Percentiles rank a stretch among this genome's conserved stretches.
Evolutionary conservation across 2,113 vertebrate species (phyloP).

Genomic region (Pyrgilauda ruficollis): DNA sequence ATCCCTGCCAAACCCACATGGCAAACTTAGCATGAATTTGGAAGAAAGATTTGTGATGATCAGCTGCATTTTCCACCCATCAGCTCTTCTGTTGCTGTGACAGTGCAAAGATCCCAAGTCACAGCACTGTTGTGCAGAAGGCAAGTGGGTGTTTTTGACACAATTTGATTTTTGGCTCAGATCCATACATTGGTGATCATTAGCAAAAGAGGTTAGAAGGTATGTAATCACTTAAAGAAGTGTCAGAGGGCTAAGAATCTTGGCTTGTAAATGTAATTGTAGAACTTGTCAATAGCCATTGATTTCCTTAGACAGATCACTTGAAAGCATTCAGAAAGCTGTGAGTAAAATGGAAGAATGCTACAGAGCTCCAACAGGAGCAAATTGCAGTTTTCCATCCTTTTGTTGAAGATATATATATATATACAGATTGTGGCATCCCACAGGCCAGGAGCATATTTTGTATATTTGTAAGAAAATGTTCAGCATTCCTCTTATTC

Average conservation of each 20-base stretch:
- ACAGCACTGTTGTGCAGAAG: background rate
- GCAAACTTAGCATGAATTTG: background rate
- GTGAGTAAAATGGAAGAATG: background rate
- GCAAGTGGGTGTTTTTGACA: background rate
- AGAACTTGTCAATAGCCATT: slow-evolving; percentile 67
- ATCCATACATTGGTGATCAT: slow-evolving; percentile 9
- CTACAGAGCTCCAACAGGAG: background rate
- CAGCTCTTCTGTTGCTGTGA: background rate
- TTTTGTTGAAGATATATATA: background rate
- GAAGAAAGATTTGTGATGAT: background rate
- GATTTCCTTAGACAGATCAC: slow-evolving; percentile 50
- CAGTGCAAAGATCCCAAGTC: background rate
- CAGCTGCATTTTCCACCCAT: background rate
- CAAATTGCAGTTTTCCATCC: background rate
- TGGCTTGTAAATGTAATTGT: slow-evolving; percentile 75
- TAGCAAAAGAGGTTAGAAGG: slow-evolving; percentile 23
- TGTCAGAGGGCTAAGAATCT: slow-evolving; percentile 54
- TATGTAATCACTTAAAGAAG: background rate
- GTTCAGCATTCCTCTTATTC: background rate
- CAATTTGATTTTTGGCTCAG: background rate
- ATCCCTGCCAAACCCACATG: background rate
- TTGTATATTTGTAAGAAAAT: background rate
- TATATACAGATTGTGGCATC: background rate
- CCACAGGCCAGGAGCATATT: background rate
- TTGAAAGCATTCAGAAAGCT: slow-evolving; percentile 36